Evolutionary conservation across 2,888 invertebrate genomes (phyloP), one percentile per base, ranked within the genome.

Genomic region (Diarsia dahlii): DNA sequence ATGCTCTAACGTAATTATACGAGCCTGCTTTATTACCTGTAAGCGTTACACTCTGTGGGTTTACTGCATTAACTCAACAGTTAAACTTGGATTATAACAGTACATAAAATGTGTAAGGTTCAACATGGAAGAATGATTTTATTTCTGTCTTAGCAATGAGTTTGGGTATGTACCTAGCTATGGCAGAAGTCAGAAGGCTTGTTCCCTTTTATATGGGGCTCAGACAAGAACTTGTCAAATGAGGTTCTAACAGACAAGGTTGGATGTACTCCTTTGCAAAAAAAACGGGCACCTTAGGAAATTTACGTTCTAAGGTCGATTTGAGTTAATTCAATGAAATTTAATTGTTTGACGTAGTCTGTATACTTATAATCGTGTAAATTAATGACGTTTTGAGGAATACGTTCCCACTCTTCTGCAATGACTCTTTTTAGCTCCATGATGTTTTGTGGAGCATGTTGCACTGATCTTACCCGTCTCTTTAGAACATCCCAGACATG

Each of bases 11-110:
- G 48, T 81, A 58, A 81, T 80, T 64, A 81, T 76, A 76, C 75
- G 76, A 15, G 48, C 70, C 48, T 81, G 76, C 76, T 80, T 80
- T 81, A 80, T 80, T 71, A 81, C 81, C 76, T 76, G 80, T 80
- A 71, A 81, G 67, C 76, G 69, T 58, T 54, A 76, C 62, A 67
- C 63, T 67, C 58, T 34, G 70, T 45, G 48, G 76, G 62, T 71
- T 80, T 76, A 80, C 46, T 67, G 58, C 70, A 28, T 68, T 46
- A 68, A 71, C 63, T 68, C 13, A n/a, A 23, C 39, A 48, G 46
- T 80, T 76, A 67, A 71, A 71, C 48, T 71, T 67, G 23, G 52
- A 76, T 76, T 81, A 81, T 62, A 77, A 66, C 69, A 69, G 64
- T 48, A 28, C 71, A 63, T 81, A 69, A 81, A 81, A 73, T 60